A percentile compares a stretch with the other conserved stretches of the same genome.
Conservation (phyloP, 1,140 invertebrate genomes). For the Eriosoma lanigerum region DNA sequence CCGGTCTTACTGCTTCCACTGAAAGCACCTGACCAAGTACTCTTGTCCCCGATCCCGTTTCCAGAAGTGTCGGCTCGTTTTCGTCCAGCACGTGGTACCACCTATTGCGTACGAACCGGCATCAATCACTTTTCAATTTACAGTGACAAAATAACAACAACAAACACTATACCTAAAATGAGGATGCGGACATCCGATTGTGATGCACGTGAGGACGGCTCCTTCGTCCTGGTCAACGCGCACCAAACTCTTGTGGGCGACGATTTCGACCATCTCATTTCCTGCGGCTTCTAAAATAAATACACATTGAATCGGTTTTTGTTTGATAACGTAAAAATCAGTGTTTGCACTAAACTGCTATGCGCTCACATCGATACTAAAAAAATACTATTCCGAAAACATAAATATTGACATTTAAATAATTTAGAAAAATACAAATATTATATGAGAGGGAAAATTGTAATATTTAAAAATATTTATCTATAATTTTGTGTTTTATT, state of each 20-base stretch:
- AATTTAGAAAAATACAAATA: too few species aligned
- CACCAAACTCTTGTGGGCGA: conserved; percentile 69
- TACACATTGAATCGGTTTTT: too few species aligned
- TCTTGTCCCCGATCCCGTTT: conserved; percentile 67
- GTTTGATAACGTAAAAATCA: too few species aligned
- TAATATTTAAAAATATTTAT: too few species aligned
- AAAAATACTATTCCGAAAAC: too few species aligned
- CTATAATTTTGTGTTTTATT: too few species aligned
- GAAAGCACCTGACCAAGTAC: conserved; percentile 70
- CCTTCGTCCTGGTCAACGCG: conserved; percentile 74
- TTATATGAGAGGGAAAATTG: too few species aligned
- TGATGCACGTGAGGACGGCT: conserved; percentile 71
- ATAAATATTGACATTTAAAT: too few species aligned
- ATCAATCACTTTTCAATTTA: too few species aligned
- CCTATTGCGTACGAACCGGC: conserved; percentile 60
- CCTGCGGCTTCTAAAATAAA: conserved; percentile 66
- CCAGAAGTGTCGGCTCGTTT: conserved; percentile 65
- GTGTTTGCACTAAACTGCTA: too few species aligned
- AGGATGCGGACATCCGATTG: conserved; percentile 72
- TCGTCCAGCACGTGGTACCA: conserved; percentile 67
- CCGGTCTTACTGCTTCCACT: conserved; percentile 70
- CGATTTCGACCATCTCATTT: conserved; percentile 68
- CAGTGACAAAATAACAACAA: too few species aligned
- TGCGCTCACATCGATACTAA: too few species aligned
- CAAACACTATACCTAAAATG: conserved; percentile 76